These are phyloP conservation scores for Agrotis ipsilon DNA, from an alignment of 2,888 invertebrate species.

Conservation along the genomic window DNA sequence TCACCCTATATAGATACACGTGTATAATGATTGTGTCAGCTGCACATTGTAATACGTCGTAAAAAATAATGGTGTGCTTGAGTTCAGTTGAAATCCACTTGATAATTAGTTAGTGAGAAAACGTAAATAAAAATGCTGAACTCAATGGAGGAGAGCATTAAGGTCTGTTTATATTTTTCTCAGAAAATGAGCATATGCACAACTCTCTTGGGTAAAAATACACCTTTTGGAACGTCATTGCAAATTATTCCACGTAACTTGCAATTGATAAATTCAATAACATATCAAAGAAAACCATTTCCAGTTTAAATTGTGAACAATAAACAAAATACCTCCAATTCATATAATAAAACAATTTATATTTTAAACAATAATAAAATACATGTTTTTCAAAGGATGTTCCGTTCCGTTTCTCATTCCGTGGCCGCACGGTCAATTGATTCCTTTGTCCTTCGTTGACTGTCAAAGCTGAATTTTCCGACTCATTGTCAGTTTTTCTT, in stretches of 20 bases:
- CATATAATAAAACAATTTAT: slow-evolving; percentile 32
- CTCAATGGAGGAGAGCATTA: too few relatives aligned
- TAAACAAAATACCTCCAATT: neutral
- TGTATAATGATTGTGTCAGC: slow-evolving; percentile 36
- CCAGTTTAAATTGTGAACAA: neutral
- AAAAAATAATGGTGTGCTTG: slow-evolving; percentile 41
- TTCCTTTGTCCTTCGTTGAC: slow-evolving; percentile 62
- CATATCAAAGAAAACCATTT: neutral
- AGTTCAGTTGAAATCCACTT: too few relatives aligned
- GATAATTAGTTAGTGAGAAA: too few relatives aligned
- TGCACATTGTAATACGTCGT: slow-evolving; percentile 38
- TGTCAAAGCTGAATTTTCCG: slow-evolving; percentile 53
- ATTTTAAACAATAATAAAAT: slow-evolving; percentile 41
- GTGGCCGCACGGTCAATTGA: slow-evolving; percentile 66
- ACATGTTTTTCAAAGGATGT: slow-evolving; percentile 16
- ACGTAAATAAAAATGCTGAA: too few relatives aligned
- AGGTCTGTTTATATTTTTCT: too few relatives aligned
- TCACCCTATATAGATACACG: neutral
- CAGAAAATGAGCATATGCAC: too few relatives aligned
- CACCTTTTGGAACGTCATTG: neutral
- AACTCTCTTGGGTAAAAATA: too few relatives aligned
- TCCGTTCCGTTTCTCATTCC: slow-evolving; percentile 33
- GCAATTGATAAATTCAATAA: neutral
- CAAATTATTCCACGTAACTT: neutral
- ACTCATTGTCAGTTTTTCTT: slow-evolving; percentile 32